phyloP scores from a whole-genome alignment of 1,140 invertebrate species.

The Acyrthosiphon pisum region DNA sequence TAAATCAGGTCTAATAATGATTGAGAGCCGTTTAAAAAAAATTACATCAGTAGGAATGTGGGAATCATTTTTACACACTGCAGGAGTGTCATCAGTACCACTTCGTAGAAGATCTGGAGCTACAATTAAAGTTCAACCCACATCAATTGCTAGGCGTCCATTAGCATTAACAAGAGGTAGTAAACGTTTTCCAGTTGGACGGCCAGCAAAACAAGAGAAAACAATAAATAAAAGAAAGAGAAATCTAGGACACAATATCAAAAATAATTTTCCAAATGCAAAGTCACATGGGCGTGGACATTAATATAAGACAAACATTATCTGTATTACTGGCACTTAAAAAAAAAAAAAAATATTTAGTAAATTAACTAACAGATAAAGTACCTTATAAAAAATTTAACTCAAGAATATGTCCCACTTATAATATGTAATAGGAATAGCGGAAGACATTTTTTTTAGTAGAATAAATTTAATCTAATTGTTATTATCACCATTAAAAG shows the following conservation, averaged over 20 bases:
- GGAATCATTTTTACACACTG: slow-evolving; percentile 2
- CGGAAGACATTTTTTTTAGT: too few relatives aligned
- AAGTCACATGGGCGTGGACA: not conserved
- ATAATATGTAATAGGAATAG: too few relatives aligned
- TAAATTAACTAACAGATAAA: too few relatives aligned
- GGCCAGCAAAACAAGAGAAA: too few relatives aligned
- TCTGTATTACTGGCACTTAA: too few relatives aligned
- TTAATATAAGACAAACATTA: not conserved
- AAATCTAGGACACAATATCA: not conserved
- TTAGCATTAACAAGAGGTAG: too few relatives aligned
- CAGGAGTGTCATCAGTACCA: not conserved
- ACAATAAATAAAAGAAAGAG: not conserved
- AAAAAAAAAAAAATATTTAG: too few relatives aligned
- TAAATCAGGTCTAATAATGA: not conserved
- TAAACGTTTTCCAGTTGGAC: too few relatives aligned
- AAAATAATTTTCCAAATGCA: not conserved
- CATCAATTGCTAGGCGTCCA: not conserved
- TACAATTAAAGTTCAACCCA: not conserved
- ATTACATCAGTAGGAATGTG: not conserved
- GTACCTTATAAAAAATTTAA: too few relatives aligned
- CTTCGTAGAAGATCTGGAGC: not conserved
- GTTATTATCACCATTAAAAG: fast-evolving
- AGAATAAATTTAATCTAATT: too few relatives aligned
- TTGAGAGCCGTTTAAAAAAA: not conserved
- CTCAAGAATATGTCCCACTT: too few relatives aligned